Evolutionary conservation across 2,888 invertebrate genomes (phyloP).

Genomic region (Electrophaes corylata): DNA sequence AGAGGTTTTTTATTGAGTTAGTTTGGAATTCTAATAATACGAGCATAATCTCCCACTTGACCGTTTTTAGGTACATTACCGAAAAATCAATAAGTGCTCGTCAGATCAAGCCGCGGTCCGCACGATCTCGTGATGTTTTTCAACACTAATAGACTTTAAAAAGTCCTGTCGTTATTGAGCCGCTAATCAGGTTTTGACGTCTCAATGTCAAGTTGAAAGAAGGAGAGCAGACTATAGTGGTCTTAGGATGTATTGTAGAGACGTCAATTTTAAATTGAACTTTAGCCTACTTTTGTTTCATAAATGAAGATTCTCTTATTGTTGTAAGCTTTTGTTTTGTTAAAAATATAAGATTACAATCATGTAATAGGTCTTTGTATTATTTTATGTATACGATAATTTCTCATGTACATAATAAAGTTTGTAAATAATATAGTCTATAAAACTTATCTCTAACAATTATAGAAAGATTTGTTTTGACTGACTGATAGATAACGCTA

Average conservation of each 20-base stretch:
- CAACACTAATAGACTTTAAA: conserved; percentile 35
- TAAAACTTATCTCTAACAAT: no score
- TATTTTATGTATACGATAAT: not conserved
- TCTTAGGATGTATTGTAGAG: not conserved
- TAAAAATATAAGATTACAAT: conserved; percentile 9
- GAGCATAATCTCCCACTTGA: conserved; percentile 16
- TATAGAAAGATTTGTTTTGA: no score
- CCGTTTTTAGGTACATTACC: conserved; percentile 33
- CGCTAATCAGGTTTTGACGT: conserved; percentile 24
- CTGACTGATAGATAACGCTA: no score
- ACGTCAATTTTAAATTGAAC: not conserved
- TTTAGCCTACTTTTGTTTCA: not conserved
- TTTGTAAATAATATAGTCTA: not conserved
- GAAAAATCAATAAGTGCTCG: conserved; percentile 42
- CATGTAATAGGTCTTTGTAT: conserved; percentile 7
- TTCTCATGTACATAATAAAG: not conserved
- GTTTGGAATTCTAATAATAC: not conserved
- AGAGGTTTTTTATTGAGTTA: not conserved
- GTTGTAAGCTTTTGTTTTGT: not conserved
- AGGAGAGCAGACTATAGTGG: not conserved
- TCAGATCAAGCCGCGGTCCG: conserved; percentile 22
- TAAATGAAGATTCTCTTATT: not conserved
- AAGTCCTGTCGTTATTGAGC: conserved; percentile 24
- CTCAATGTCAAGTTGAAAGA: conserved; percentile 26
- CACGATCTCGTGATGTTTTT: conserved; percentile 47